phyloP scores from a whole-genome alignment of 1,140 invertebrate genomes.

The Neodiprion fabricii region DNA sequence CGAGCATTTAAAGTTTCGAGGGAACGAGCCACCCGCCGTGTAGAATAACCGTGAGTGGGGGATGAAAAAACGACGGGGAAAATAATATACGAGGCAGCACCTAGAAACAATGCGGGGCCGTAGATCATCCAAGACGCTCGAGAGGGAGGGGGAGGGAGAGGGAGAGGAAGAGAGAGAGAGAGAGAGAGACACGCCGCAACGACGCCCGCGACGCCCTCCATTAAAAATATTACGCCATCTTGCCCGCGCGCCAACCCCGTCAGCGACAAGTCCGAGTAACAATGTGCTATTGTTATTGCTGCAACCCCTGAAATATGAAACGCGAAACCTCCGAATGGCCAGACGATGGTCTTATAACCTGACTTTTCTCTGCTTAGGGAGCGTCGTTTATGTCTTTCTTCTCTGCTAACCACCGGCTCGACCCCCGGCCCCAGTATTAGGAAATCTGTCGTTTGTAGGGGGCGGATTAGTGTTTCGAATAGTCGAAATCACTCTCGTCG shows the following conservation, averaged over 20 bases:
- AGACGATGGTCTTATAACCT: not conserved
- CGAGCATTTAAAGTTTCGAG: no score
- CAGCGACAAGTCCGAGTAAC: slow-evolving; percentile 33
- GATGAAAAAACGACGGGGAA: slow-evolving; percentile 27
- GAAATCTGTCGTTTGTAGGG: no score
- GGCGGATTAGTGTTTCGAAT: no score
- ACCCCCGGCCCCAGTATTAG: no score
- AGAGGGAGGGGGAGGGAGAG: not conserved
- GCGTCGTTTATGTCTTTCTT: no score
- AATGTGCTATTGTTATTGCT: slow-evolving; percentile 32
- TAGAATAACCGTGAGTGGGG: not conserved
- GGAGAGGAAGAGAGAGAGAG: no score
- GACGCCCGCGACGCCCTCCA: slow-evolving; percentile 44
- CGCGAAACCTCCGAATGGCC: not conserved
- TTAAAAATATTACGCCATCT: slow-evolving; percentile 59
- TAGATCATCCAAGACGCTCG: slow-evolving; percentile 47
- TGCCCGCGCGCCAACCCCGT: slow-evolving; percentile 29
- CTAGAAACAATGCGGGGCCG: slow-evolving; percentile 50
- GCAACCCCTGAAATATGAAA: not conserved
- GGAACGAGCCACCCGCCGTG: no score
- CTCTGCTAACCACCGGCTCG: no score
- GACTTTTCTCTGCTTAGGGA: not conserved
- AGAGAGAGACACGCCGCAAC: not conserved
- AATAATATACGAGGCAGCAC: slow-evolving; percentile 51
- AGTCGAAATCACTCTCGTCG: no score